Base-by-base conservation (phyloP, 2,888 invertebrate genomes). In the Tenodera sinensis region DNA sequence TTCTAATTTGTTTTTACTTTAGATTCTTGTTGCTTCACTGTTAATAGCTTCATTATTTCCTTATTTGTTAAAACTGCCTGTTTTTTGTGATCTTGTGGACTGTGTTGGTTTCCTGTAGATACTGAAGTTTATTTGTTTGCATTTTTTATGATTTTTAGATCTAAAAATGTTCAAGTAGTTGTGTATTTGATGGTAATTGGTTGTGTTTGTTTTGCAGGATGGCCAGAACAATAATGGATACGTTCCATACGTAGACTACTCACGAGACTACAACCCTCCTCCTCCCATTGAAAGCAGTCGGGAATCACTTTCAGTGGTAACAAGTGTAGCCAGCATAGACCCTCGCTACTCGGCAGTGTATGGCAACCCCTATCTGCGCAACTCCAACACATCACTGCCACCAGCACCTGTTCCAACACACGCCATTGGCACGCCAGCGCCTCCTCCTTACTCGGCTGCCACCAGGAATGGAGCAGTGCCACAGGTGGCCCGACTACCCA, bases 281-380 rank as follows among this genome's bases (percentile, higher is more conserved):
- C 95, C 96, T 88, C 94, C 94, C 94, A 91, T 92, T 92, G 85
- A 93, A 95, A 20, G 90, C 90, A 90, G 93, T 92, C 90, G 93
- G 93, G 91, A 94, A 94, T 90, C 93, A 88, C 93, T 93, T 87
- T 92, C 93, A 89, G 93, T 92, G 30, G 93, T 92, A 28, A 89
- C 71, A 12, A 83, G 89, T 71, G 86, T 83, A 28, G 89, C 71
- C 34, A 92, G 92, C 42, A 96, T 98, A 47, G 98, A 98, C 93
- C 97, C 98, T 2, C 94, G 98, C 91, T 98, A 97, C 93, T 97
- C 97, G 88, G 98, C 98, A 82, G 96, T 97, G 12, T 98, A 98
- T 92, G 93, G 93, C 89, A 98, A 98, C 93, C 98, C 98, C 1
- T 98, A 98, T 93, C 94, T 98, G 91, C 94, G 98, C 92, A 96